Percentiles rank a stretch among this genome's conserved stretches.
These are phyloP conservation scores for Channallabes apus DNA, from an alignment of 2,797 vertebrate genomes.

Conservation along the genomic window DNA sequence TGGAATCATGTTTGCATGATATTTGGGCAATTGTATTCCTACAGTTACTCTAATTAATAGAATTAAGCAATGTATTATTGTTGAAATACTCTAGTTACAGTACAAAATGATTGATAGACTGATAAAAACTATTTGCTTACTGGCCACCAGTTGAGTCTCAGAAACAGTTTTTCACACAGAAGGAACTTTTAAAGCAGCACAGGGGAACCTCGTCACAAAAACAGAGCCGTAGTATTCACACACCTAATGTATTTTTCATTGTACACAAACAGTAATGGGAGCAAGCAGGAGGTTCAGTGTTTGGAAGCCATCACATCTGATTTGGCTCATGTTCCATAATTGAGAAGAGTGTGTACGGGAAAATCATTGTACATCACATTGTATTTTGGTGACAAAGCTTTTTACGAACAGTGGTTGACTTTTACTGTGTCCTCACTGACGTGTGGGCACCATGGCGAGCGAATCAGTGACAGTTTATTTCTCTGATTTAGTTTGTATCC, in stretches of 20 bases:
- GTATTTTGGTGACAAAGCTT: conserved; percentile 72
- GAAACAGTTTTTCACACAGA: conserved; percentile 55
- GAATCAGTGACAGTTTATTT: conserved; percentile 67
- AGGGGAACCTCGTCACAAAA: conserved; percentile 55
- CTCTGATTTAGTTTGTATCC: conserved; percentile 66
- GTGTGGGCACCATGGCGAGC: conserved; percentile 54
- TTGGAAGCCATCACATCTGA: conserved; percentile 69
- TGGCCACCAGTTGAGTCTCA: conserved; percentile 58
- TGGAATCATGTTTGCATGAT: not conserved
- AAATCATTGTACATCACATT: conserved; percentile 68
- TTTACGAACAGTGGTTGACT: conserved; percentile 67
- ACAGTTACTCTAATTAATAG: not conserved
- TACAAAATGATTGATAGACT: not conserved
- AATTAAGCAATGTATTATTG: not conserved
- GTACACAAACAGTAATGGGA: conserved; percentile 66
- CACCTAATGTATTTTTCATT: conserved; percentile 69
- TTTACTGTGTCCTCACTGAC: conserved; percentile 59
- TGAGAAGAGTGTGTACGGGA: conserved; percentile 69
- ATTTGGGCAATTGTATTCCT: not conserved
- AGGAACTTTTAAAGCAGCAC: conserved; percentile 55
- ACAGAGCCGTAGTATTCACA: conserved; percentile 56
- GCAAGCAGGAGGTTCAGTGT: conserved; percentile 72
- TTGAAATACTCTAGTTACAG: not conserved
- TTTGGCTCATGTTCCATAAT: conserved; percentile 76
- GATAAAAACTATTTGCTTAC: conserved; percentile 35